These are phyloP conservation scores for Manis pentadactyla DNA, from an alignment of 2,797 vertebrate species.

Conservation along the genomic window DNA sequence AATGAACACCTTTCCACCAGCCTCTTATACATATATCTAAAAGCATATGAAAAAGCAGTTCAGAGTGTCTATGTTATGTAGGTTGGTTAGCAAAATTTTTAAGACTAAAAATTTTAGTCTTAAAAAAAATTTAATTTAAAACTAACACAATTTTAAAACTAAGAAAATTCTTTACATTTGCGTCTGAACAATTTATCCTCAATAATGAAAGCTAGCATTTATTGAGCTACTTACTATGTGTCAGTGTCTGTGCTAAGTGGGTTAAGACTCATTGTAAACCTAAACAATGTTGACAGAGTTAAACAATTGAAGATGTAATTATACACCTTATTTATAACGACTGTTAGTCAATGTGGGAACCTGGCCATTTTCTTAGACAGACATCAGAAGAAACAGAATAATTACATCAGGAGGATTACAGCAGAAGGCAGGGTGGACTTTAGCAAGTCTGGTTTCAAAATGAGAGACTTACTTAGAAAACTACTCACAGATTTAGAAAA, in stretches of 20 bases:
- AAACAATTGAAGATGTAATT: not conserved
- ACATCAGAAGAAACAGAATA: not conserved
- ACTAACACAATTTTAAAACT: not conserved
- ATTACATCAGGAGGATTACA: not conserved
- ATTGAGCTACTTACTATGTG: not conserved
- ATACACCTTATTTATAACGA: not conserved
- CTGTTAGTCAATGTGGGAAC: rapidly evolving
- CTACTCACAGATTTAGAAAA: not conserved
- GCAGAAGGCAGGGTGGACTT: not conserved
- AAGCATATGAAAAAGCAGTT: not conserved
- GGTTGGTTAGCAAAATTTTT: not conserved
- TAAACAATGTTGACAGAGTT: not conserved
- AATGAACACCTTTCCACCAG: not conserved
- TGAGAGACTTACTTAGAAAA: not conserved
- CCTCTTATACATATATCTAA: not conserved
- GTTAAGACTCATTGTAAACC: not conserved
- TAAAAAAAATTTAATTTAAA: too few species aligned
- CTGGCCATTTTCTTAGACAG: not conserved
- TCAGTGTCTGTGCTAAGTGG: not conserved
- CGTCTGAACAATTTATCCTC: not conserved
- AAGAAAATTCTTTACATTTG: not conserved
- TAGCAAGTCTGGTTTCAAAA: not conserved
- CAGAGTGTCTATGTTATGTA: not conserved
- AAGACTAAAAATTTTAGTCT: not conserved
- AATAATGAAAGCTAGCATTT: not conserved